Evolutionary conservation across 1,140 invertebrate species (phyloP), one percentile per base, ranked within the genome.

Genomic region (Drosophila subpulchrella): DNA sequence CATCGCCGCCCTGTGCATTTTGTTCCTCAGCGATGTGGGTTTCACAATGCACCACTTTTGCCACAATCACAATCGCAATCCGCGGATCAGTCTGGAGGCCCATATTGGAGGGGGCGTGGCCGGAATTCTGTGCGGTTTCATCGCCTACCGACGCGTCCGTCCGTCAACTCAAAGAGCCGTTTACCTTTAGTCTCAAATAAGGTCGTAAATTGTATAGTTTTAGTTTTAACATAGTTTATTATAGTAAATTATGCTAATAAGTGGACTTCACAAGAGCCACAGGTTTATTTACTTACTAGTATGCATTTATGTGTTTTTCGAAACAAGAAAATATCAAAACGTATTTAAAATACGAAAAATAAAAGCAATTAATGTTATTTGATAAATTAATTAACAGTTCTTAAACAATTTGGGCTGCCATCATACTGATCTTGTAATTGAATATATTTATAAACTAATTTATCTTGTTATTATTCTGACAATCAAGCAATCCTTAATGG

Each of bases 101-200:
- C 93, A 98, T 84, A 92, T 96, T 24, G 95, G 96, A 20, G 97
- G 97, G 8, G 97, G 96, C 0, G 75, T 96, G 1, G 94, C 95
- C 4, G 97, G 97, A 1, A 92, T 98, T 0, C 93, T 97, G 2
- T 85, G 97, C n/a, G 97, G 97, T 1, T 94, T 98, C 36, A 93
- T 97, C 4, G 93, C 97, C 3, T 96, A 97, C 75, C 92, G 91
- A 91, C 53, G 65, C 20, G 13, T 57, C 20, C 54, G 47, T 15
- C 53, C 15, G 47, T 24, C 36, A 13, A 42, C 51, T 41, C 47
- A 58, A 24, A 47, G 53, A 34, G 27, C 24, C 6, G 42, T 32
- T 5, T 65, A 51, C 34, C 17, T 50, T 11, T 42, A 30, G 53
- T 67, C 61, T 48, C 71, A 75, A 75, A 47, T 15, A 12, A 30